phyloP scores from a whole-genome alignment of 2,797 vertebrate genomes.

The Arrhamphus sclerolepis region DNA sequence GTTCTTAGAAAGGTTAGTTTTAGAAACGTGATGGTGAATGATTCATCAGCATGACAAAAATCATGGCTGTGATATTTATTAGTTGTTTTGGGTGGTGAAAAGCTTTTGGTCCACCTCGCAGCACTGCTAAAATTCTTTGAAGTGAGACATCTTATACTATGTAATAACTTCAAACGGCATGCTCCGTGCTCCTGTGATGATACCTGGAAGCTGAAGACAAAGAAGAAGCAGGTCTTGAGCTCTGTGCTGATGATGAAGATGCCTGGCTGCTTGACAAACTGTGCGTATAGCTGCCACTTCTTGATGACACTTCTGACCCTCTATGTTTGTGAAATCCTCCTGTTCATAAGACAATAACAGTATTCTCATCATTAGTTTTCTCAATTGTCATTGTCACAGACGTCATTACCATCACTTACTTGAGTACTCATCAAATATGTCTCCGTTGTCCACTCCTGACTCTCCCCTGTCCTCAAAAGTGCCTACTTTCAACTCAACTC shows the following conservation, averaged over 20 bases:
- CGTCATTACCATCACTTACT: conserved; percentile 45
- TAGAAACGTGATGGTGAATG: no score
- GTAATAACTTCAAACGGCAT: conserved; percentile 3
- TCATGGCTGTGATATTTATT: no score
- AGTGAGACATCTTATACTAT: no score
- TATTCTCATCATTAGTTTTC: background rate
- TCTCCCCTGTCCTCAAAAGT: conserved; percentile 36
- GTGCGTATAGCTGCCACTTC: conserved; percentile 35
- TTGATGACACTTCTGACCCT: conserved; percentile 40
- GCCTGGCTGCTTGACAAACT: conserved; percentile 52
- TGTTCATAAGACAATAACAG: conserved; percentile 27
- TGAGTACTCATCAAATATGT: conserved; percentile 53
- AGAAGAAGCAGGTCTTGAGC: conserved; percentile 64
- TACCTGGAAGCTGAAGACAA: conserved; percentile 68
- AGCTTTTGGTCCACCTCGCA: no score
- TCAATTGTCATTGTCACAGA: background rate
- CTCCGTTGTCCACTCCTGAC: conserved; percentile 57
- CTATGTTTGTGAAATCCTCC: conserved; percentile 39
- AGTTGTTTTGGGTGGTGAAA: no score
- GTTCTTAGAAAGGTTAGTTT: no score
- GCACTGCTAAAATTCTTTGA: no score
- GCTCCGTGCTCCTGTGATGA: background rate
- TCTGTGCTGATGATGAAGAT: conserved; percentile 45
- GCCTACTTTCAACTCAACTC: conserved; percentile 36
- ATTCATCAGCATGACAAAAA: no score